Base-by-base conservation (phyloP, 2,888 invertebrate genomes). In the Drosophila emarginata region DNA sequence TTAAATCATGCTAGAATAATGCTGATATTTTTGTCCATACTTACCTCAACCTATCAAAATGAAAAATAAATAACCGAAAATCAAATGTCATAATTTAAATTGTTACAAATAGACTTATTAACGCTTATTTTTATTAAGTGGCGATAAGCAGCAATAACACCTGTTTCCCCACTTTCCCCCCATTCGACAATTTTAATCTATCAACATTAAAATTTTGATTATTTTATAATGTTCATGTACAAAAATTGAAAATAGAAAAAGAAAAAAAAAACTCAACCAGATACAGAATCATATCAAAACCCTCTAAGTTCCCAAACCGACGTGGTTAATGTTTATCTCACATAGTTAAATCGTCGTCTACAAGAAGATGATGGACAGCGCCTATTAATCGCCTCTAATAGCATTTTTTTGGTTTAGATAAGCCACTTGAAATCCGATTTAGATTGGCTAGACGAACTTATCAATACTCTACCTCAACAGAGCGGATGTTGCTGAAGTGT, bases 301-400 rank as follows among this genome's bases (percentile, higher is more conserved):
- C 72, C 62, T 70, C 51, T 51, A 12, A 9, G 23, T 1, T 28
- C 23, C 26, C 40, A 40, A 65, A 56, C 61, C 60, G 60, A 67
- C 74, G 67, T 4, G 62, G 53, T 53, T 23, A 23, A 4, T 69
- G 37, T 72, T 60, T 78, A 78, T 72, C 87, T 64, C 72, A 51
- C 61, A 76, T 26, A 5, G 6, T 26, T 26, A 5, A 26, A 26
- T 26, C 26, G 26, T 26, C 5, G 26, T 4, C 6, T 78, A 78
- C 73, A 71, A 78, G 69, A 77, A 80, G 84, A 88, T 89, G 88
- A 88, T 88, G 82, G 87, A 88, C 89, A 87, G 79, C 79, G 80
- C 79, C 75, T 87, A 87, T 88, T 89, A 89, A 89, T 89, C 88
- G 88, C 75, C 81, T 70, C 87, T 89, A 89, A 89, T 88, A 88